Evolutionary conservation across 1,140 invertebrate genomes (phyloP).

Genomic region (Parasteatoda tepidariorum): DNA sequence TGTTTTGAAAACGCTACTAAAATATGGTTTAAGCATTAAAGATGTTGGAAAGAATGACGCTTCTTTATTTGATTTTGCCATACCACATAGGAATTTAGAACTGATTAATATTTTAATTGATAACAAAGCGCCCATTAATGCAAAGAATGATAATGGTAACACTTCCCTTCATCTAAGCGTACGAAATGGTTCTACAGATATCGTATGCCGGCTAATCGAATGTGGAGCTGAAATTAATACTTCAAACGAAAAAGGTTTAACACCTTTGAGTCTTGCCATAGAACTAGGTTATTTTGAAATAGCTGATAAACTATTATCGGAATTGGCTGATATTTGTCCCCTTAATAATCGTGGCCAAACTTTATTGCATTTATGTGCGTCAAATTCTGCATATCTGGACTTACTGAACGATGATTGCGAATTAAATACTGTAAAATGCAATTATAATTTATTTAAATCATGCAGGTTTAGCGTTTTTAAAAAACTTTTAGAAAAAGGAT

Average conservation of each 20-base stretch:
- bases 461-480: neutral
- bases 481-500: neutral
- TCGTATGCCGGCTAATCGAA: neutral
- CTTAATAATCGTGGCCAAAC: neutral
- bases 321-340: neutral
- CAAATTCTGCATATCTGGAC: neutral
- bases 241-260: constrained; percentile 15
- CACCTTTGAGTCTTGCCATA: constrained; percentile 83
- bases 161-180: neutral
- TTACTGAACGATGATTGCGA: neutral
- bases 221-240: constrained; percentile 28
- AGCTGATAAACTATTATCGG: neutral
- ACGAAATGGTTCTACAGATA: no score
- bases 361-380: neutral
- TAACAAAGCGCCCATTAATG: neutral
- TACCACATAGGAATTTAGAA: neutral
- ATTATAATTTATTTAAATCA: no score
- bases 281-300: neutral
- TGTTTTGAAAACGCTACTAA: constrained; percentile 4
- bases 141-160: neutral
- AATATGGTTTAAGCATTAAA: constrained; percentile 80
- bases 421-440: neutral
- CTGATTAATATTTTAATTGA: neutral
- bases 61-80: constrained; percentile 21
- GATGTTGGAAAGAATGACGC: constrained; percentile 71